Conservation (phyloP, 2,797 vertebrate genomes). For the Nyctalus aviator region DNA sequence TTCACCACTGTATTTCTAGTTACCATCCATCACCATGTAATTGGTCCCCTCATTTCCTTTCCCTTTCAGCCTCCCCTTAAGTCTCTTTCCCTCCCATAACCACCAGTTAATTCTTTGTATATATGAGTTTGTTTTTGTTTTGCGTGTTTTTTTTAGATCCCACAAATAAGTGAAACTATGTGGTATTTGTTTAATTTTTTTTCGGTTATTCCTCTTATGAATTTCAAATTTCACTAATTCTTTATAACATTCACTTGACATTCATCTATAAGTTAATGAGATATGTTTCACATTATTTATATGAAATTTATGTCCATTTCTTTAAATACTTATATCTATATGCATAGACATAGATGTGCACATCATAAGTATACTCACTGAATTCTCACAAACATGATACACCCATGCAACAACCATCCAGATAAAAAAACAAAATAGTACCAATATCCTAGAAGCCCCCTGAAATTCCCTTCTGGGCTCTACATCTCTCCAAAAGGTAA, state of each 20-base stretch:
- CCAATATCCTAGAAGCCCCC: neutral
- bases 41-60: neutral
- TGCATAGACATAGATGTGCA: neutral
- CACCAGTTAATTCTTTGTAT: neutral
- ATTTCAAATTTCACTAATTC: conserved; percentile 34
- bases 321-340: neutral
- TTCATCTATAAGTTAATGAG: neutral
- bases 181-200: neutral
- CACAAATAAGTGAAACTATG: neutral
- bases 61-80: neutral
- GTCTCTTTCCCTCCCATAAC: neutral
- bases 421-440: neutral
- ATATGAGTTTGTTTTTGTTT: neutral
- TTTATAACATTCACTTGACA: neutral
- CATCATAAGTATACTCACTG: neutral
- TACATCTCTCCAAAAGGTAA: neutral
- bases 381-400: neutral
- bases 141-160: neutral
- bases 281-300: neutral
- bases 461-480: neutral
- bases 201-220: neutral
- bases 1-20: neutral
- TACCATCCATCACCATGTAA: neutral
- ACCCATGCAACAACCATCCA: neutral
- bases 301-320: neutral